Evolutionary conservation across 2,888 invertebrate species (phyloP), one percentile per base, ranked within the genome.

Genomic region (Drosophila fungiperda): DNA sequence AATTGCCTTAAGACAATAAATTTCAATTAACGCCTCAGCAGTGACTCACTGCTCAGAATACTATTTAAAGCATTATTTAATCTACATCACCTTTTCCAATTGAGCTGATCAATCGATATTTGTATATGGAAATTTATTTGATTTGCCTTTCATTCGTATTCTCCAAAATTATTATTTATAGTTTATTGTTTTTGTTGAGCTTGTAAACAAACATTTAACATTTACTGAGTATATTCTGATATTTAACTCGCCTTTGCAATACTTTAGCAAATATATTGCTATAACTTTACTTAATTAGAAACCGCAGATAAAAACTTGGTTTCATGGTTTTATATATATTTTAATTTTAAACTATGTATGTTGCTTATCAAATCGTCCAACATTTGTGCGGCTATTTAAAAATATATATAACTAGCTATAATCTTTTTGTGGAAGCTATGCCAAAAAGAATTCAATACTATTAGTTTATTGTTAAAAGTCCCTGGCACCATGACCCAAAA

Each of bases 401-500:
- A 38, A 17, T 4, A 26, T 9, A 17, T 33, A 6, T 23, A 36
- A 42, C 42, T 29, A 17, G 17, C 12, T 23, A 4, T 15, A 45
- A 23, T 45, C 15, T 23, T 45, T 45, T 15, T 15, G 45, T 15
- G 45, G 15, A 23, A 15, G 15, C 45, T 4, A 4, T 45, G 23
- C 8, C 45, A 23, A 23, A 15, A 8, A 23, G 0, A 23, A 45
- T 45, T 45, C 45, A 23, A 23, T 29, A 20, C 26, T 20, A 23
- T 26, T 33, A n/a, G 38, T 64, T 32, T 48, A 33, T 15, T 49
- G 53, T 20, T 17, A 7, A 33, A 20, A 42, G 53, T 49, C 50
- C 20, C n/a, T 68, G 74, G 52, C 83, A 66, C 62, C 61, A 35
- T 88, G 82, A 88, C 83, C 87, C 63, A 86, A 73, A 78, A 88